These are phyloP conservation scores for Drosophila peninsularis DNA, from an alignment of 2,888 invertebrate species.

Conservation along the genomic window DNA sequence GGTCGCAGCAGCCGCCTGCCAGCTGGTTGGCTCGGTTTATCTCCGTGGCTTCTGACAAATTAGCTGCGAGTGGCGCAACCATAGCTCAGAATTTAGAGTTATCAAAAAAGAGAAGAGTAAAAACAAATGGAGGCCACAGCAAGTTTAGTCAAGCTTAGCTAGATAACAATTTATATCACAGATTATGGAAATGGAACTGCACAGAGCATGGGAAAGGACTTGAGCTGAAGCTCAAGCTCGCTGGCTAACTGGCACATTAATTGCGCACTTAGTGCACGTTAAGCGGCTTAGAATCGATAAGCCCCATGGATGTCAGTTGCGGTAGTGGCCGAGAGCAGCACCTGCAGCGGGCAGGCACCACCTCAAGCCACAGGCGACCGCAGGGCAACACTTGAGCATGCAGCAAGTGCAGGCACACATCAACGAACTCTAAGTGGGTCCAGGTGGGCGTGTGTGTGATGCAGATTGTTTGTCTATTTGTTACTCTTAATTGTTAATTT, in stretches of 20 bases:
- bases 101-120: not conserved
- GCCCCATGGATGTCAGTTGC: conserved; percentile 49
- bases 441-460: conserved; percentile 18
- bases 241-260: conserved; percentile 57
- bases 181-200: not conserved
- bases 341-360: conserved; percentile 33
- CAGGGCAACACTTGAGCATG: conserved; percentile 56
- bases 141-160: no score
- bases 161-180: not conserved
- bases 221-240: conserved; percentile 34
- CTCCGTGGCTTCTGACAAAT: conserved; percentile 47
- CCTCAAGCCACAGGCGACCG: conserved; percentile 22
- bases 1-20: not conserved
- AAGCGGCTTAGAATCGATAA: conserved; percentile 70
- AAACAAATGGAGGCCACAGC: not conserved
- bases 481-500: conserved; percentile 58
- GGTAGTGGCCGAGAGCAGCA: conserved; percentile 37
- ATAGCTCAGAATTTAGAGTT: not conserved
- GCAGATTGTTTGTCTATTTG: conserved; percentile 39
- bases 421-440: conserved; percentile 9
- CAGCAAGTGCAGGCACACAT: conserved; percentile 3
- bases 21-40: conserved; percentile 39
- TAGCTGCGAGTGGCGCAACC: conserved; percentile 52
- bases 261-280: conserved; percentile 59
- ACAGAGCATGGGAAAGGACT: not conserved